phyloP scores from a whole-genome alignment of 2,797 vertebrate species.

The Hippopotamyrus pictus region DNA sequence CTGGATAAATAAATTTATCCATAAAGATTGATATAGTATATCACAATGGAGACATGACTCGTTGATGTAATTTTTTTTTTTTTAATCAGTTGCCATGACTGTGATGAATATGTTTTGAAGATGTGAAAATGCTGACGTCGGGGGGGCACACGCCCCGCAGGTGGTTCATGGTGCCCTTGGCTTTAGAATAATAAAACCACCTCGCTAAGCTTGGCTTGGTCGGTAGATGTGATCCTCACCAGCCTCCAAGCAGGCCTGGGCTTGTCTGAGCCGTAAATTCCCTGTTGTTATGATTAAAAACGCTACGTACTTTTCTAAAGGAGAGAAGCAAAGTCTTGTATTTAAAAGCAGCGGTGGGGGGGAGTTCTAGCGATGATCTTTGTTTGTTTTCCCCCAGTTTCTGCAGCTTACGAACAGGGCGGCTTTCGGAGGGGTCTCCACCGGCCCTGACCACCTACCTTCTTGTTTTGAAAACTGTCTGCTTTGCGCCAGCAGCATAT shows the following conservation, averaged over 20 bases:
- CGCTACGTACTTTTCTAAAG: conserved; percentile 39
- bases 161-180: conserved; percentile 90
- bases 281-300: conserved; percentile 55
- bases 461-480: not conserved
- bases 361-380: not conserved
- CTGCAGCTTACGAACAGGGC: not conserved
- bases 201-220: not conserved
- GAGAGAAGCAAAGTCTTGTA: not conserved
- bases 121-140: conserved; percentile 86
- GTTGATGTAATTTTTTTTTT: conserved; percentile 73
- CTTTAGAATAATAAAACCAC: conserved; percentile 51
- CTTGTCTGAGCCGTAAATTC: conserved; percentile 81
- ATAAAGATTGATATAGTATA: conserved; percentile 38
- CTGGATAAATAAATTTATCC: conserved; percentile 24
- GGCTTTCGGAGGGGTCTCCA: not conserved
- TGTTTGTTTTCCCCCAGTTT: not conserved
- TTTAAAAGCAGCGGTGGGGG: not conserved
- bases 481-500: conserved; percentile 88
- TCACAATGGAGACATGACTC: conserved; percentile 13
- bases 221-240: conserved; percentile 80
- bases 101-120: conserved; percentile 95
- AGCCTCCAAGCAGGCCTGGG: conserved; percentile 89
- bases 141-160: conserved; percentile 53
- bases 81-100: conserved; percentile 66
- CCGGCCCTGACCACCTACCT: not conserved